Conservation (phyloP, 2,797 vertebrate genomes). For the Dipus sagitta region DNA sequence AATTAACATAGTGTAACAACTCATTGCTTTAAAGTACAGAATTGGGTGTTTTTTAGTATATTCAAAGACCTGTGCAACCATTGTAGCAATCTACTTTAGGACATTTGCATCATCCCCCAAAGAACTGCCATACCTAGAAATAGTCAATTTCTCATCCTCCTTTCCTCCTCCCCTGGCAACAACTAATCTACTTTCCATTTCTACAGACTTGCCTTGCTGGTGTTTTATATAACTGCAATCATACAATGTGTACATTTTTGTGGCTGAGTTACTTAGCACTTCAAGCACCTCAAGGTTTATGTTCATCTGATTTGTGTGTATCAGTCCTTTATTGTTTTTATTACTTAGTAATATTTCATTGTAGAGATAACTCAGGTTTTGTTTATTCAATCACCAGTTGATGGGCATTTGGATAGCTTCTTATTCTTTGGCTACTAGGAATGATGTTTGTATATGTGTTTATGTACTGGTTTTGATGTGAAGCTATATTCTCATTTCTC, state of each 20-base stretch:
- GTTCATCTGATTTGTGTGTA: background rate
- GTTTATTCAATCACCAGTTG: background rate
- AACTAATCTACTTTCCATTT: background rate
- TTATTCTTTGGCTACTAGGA: background rate
- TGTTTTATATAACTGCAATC: conserved; percentile 21
- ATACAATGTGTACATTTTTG: background rate
- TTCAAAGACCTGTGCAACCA: background rate
- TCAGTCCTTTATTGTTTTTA: conserved; percentile 41
- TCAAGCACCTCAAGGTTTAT: conserved; percentile 24
- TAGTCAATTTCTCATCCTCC: background rate
- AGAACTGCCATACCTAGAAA: background rate
- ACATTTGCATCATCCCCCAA: background rate
- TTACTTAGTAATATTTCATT: conserved; percentile 6
- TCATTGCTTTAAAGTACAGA: background rate
- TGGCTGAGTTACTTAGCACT: conserved; percentile 49
- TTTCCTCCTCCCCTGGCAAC: background rate
- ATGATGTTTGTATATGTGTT: background rate
- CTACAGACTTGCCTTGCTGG: background rate
- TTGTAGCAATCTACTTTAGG: background rate
- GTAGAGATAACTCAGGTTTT: background rate
- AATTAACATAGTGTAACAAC: background rate
- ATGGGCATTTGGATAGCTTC: conserved; percentile 14
- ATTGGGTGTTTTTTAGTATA: background rate
- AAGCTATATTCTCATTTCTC: background rate
- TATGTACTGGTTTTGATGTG: conserved; percentile 7